These are phyloP conservation scores for Sabatieria punctata DNA, from an alignment of 2,888 invertebrate genomes.

Conservation along the genomic window DNA sequence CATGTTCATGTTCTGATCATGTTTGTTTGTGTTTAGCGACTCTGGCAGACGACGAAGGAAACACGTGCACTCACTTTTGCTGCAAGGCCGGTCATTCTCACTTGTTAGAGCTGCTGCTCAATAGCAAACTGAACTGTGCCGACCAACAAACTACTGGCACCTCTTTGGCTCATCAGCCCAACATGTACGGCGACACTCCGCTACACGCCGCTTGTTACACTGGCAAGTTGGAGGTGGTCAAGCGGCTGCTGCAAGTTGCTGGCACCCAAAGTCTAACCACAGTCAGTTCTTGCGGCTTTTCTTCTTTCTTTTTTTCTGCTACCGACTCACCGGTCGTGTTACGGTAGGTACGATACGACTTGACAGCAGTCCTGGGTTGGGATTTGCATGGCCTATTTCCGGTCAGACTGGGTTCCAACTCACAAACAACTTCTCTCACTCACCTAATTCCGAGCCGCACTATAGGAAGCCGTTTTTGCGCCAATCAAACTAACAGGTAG, in stretches of 20 bases:
- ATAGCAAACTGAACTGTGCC: conserved; percentile 2
- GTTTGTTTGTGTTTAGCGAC: not conserved
- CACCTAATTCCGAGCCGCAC: too few species aligned
- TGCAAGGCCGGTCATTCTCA: conserved; percentile 35
- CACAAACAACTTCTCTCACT: too few species aligned
- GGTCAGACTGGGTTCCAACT: too few species aligned
- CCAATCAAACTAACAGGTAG: too few species aligned
- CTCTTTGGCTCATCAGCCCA: conserved; percentile 29
- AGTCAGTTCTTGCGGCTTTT: too few species aligned
- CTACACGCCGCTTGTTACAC: conserved; percentile 33
- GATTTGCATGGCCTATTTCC: too few species aligned
- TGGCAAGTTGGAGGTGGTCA: conserved; percentile 33
- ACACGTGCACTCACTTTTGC: conserved; percentile 36
- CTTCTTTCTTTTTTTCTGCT: too few species aligned
- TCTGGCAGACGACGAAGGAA: conserved; percentile 37
- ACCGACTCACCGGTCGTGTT: too few species aligned
- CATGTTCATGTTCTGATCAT: not conserved
- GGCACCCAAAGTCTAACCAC: conserved; percentile 27
- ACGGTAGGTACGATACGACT: too few species aligned
- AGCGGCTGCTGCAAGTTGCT: conserved; percentile 29
- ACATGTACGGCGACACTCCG: conserved; percentile 38
- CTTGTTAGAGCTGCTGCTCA: conserved; percentile 33
- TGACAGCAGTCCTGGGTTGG: too few species aligned
- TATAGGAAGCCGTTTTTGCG: too few species aligned
- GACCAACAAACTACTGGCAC: not conserved